Conservation (phyloP, 30 jellyfish, hydroid and myxozoan genomes). For the Cassiopea xamachana region DNA sequence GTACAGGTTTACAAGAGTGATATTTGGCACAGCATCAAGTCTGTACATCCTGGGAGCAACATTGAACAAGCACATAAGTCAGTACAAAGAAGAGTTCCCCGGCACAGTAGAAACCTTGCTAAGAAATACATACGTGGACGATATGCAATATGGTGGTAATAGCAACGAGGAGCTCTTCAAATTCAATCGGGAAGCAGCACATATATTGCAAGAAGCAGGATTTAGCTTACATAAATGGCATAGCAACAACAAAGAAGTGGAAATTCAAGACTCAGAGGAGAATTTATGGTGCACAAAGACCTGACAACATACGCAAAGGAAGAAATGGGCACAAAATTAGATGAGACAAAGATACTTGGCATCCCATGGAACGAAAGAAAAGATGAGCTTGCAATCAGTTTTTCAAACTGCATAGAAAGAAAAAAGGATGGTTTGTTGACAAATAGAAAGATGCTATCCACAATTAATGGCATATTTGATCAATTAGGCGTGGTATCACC, state of each 20-base stretch:
- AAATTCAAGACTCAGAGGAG: neutral
- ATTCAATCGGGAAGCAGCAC: constrained; percentile 68
- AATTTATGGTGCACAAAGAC: constrained; percentile 20
- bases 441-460: constrained; percentile 71
- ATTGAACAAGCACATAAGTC: constrained; percentile 46
- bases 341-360: constrained; percentile 78
- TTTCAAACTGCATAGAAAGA: constrained; percentile 36
- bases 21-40: constrained; percentile 62
- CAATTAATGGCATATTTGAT: constrained; percentile 47
- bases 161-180: constrained; percentile 40
- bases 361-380: constrained; percentile 83
- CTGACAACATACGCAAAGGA: constrained; percentile 64
- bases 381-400: constrained; percentile 58
- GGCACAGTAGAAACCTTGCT: constrained; percentile 15
- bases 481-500: constrained; percentile 82
- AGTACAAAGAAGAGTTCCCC: constrained; percentile 16
- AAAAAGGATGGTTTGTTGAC: constrained; percentile 45
- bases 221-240: constrained; percentile 79
- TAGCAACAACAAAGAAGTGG: constrained; percentile 58
- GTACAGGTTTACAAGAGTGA: constrained; percentile 75
- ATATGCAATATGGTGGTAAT: neutral
- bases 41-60: constrained; percentile 83
- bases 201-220: constrained; percentile 54
- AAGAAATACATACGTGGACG: constrained; percentile 20
- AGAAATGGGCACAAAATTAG: constrained; percentile 44